Base-by-base conservation (phyloP, 2,113 vertebrate species). In the Myotis brandtii region DNA sequence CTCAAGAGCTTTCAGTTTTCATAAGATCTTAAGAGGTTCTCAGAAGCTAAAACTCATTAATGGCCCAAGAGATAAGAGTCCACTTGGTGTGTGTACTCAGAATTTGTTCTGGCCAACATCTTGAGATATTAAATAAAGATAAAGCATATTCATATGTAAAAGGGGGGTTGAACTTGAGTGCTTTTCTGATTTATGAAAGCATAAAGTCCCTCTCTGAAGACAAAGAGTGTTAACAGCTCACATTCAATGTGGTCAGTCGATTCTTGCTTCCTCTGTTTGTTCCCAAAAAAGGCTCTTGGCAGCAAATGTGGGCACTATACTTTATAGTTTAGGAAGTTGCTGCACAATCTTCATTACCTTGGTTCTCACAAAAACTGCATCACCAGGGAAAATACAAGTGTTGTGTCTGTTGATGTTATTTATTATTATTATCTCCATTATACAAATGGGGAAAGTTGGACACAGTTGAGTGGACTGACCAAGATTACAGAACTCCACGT, bases 61-160 rank as follows among this genome's bases (percentile, higher is more conserved):
- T 12, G 3, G 9, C 37, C 11, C 32, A 21, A 52, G 76, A 79
- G 32, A 79, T 46, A 83, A 73, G 13, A 82, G 2, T 77, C n/a
- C 7, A 52, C 34, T 82, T 75, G 56, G 23, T 56, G 12, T 48
- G 40, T 95, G 95, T 86, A 86, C 66, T 81, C 37, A 62, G n/a
- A 95, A 73, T 89, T 93, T 85, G 62, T 95, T 89, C 83, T 75
- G 21, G 48, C 37, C 5, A 75, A 66, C 17, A 30, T 89, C 54
- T 89, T 62, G 80, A 90, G 62, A 86, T 88, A 90, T 48, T 52
- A 75, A 93, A 91, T 83, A 83, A 95, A 92, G 23, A 72, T 86
- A 89, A 92, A 81, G 64, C 23, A 72, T n/a, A 76, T 27, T 86
- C 73, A 54, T 52, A 46, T 46, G 75, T 86, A 40, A 89, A 86